Evolutionary conservation across 2,888 invertebrate species (phyloP).

Genomic region (Ectemnius continuus): DNA sequence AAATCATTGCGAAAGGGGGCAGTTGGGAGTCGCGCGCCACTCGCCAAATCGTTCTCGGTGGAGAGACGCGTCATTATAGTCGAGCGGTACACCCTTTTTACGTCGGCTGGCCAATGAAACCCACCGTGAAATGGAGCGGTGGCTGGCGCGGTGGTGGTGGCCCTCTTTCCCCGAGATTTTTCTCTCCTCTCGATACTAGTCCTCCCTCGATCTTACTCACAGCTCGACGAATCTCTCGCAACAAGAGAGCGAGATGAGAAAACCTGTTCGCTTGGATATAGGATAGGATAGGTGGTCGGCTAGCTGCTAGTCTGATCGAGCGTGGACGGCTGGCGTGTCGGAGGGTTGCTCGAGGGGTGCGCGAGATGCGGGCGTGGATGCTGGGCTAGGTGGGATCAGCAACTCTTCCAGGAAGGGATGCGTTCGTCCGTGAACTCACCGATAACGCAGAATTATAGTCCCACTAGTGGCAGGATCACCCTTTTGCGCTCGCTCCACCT

Average conservation of each 20-base stretch:
- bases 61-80: background rate
- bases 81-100: too few species aligned
- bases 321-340: background rate
- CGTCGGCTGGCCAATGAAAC: too few species aligned
- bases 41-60: constrained; percentile 17
- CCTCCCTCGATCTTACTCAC: too few species aligned
- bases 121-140: too few species aligned
- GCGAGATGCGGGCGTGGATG: constrained; percentile 21
- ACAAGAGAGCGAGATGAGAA: background rate
- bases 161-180: too few species aligned
- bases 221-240: too few species aligned
- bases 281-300: background rate
- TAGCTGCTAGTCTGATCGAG: background rate
- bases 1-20: constrained; percentile 60
- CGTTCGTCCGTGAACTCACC: constrained; percentile 75
- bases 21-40: background rate
- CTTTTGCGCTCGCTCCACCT: constrained; percentile 46
- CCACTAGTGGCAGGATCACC: constrained; percentile 51
- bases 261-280: background rate
- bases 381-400: constrained; percentile 32
- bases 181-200: too few species aligned
- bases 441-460: constrained; percentile 76
- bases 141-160: too few species aligned
- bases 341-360: background rate
- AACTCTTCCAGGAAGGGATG: constrained; percentile 62